Conservation (phyloP, 2,797 vertebrate species). For the Bradypodion pumilum region DNA sequence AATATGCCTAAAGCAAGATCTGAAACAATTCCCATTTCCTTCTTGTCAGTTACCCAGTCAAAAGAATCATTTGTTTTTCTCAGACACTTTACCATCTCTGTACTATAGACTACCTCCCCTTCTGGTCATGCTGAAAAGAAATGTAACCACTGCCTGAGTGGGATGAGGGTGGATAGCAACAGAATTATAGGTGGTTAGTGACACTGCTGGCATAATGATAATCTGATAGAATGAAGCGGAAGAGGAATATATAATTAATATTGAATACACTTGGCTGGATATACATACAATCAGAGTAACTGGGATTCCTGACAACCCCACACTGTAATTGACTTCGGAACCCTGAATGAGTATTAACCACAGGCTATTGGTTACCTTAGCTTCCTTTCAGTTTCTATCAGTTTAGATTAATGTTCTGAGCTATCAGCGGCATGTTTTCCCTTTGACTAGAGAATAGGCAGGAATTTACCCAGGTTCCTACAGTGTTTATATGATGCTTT, state of each 20-base stretch:
- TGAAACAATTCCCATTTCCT: background rate
- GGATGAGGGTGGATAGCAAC: background rate
- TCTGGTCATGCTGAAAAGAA: background rate
- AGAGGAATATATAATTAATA: background rate
- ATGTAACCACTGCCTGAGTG: background rate
- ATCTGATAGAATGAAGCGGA: background rate
- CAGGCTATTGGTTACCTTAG: background rate
- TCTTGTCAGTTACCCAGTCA: background rate
- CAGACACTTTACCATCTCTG: too few species aligned
- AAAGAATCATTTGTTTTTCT: background rate
- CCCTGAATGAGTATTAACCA: too few species aligned
- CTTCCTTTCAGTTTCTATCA: background rate
- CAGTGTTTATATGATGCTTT: background rate
- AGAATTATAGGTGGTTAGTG: background rate
- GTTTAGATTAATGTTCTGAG: background rate
- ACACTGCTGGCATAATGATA: background rate
- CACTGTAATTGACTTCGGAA: background rate
- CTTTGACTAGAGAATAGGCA: background rate
- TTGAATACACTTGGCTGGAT: background rate
- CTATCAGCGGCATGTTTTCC: background rate
- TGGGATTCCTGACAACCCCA: background rate
- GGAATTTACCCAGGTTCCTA: background rate
- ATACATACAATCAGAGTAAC: background rate
- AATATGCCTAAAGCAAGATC: background rate
- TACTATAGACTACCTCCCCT: background rate